Percentiles rank a stretch among this genome's conserved stretches.
Evolutionary conservation across 2,797 vertebrate species (phyloP).

Genomic region (Sparus aurata): DNA sequence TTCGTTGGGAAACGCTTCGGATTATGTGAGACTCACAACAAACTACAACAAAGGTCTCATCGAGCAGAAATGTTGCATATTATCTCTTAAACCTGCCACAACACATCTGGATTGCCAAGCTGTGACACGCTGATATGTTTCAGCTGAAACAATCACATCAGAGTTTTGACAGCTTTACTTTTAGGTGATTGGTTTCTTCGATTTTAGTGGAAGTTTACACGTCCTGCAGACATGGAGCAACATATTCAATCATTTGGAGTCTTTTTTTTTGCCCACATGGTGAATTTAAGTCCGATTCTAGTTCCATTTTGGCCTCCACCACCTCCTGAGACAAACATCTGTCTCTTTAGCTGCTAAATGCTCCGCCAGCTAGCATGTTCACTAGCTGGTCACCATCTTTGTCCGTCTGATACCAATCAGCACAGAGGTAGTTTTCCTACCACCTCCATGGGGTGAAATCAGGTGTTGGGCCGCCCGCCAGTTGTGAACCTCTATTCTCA

Average conservation of each 20-base stretch:
- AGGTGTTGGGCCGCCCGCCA: conserved; percentile 39
- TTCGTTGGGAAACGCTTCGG: too few relatives aligned
- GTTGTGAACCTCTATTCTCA: conserved; percentile 53
- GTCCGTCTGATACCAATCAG: not conserved
- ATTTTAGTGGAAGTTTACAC: too few relatives aligned
- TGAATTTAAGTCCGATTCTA: not conserved
- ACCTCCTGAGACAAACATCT: not conserved
- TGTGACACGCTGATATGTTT: not conserved
- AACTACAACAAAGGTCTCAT: too few relatives aligned
- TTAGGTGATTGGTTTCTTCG: too few relatives aligned
- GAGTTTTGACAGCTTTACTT: too few relatives aligned
- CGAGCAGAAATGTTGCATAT: too few relatives aligned
- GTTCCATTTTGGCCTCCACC: not conserved
- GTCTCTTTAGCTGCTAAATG: not conserved
- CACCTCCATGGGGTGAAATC: not conserved
- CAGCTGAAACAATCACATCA: too few relatives aligned
- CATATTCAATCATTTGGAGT: not conserved
- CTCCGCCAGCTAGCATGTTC: not conserved
- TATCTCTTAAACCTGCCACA: too few relatives aligned
- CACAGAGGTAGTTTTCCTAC: not conserved
- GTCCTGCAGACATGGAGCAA: not conserved
- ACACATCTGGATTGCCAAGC: not conserved
- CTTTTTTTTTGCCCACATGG: not conserved
- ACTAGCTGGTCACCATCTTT: not conserved
- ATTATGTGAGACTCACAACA: too few relatives aligned